phyloP scores from a whole-genome alignment of 2,797 vertebrate genomes.

The Enteromius argenteus region DNA sequence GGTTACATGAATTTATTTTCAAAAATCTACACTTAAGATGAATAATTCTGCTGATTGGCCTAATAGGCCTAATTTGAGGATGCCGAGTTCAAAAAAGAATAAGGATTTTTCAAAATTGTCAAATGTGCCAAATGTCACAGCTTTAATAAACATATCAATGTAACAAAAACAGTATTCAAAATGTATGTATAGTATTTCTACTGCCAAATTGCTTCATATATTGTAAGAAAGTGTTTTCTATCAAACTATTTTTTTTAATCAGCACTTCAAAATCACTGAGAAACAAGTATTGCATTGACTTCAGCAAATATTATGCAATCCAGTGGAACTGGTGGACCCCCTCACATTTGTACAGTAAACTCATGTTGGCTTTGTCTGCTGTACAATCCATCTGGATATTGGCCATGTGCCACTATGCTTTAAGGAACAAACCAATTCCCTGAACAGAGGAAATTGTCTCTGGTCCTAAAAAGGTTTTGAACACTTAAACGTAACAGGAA shows the following conservation, averaged over 20 bases:
- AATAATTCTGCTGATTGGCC: neutral
- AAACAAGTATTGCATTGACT: neutral
- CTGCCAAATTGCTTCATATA: neutral
- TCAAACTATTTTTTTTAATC: neutral
- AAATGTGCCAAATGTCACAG: neutral
- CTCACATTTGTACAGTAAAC: neutral
- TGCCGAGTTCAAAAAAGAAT: too few relatives aligned
- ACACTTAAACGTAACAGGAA: conserved; percentile 30
- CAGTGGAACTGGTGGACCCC: neutral
- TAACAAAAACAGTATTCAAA: neutral
- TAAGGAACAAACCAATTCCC: neutral
- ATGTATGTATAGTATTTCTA: too few relatives aligned
- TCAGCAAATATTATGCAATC: neutral
- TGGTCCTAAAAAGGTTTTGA: neutral
- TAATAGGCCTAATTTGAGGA: too few relatives aligned
- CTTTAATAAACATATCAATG: neutral
- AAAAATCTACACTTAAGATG: neutral
- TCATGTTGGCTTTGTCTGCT: neutral
- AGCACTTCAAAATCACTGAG: neutral
- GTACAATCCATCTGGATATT: neutral
- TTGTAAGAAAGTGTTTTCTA: neutral
- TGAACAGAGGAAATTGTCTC: neutral
- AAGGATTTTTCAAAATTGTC: neutral
- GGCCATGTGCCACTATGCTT: neutral
- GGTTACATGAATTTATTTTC: too few relatives aligned